Percentiles rank a stretch among this genome's conserved stretches.
Conservation (phyloP, 2,113 vertebrate species). For the Hemiscyllium ocellatum region DNA sequence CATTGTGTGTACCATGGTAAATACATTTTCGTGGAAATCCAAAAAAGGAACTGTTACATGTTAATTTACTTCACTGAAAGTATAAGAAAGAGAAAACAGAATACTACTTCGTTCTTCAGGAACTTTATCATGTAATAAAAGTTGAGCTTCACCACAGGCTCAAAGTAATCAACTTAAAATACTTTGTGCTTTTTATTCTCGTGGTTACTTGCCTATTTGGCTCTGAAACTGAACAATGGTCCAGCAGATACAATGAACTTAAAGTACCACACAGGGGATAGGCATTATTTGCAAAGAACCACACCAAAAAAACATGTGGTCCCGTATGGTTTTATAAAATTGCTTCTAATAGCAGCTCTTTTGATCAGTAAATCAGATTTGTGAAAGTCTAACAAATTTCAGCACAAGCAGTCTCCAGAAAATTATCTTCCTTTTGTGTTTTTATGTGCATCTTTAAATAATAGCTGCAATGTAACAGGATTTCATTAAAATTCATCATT, state of each 20-base stretch:
- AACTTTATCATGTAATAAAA: background rate
- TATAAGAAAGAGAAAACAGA: background rate
- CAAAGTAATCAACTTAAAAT: background rate
- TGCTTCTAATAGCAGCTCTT: background rate
- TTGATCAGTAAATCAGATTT: background rate
- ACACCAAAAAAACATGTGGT: background rate
- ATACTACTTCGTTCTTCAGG: background rate
- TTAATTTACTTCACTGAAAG: background rate
- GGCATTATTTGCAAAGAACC: conserved; percentile 11
- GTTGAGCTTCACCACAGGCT: background rate
- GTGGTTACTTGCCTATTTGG: background rate
- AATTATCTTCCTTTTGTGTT: background rate
- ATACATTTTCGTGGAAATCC: background rate
- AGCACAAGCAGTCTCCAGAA: background rate
- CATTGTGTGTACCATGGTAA: background rate
- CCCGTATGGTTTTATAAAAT: conserved; percentile 15
- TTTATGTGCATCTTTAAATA: background rate
- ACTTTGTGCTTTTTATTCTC: background rate
- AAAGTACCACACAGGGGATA: background rate
- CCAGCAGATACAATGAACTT: conserved; percentile 7
- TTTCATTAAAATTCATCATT: background rate
- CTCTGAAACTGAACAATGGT: background rate
- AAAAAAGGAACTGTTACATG: background rate
- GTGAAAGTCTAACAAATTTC: background rate
- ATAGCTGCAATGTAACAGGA: background rate